phyloP scores from a whole-genome alignment of 53 echinoderm and acorn worm genomes.

The Actinopyga echinites region DNA sequence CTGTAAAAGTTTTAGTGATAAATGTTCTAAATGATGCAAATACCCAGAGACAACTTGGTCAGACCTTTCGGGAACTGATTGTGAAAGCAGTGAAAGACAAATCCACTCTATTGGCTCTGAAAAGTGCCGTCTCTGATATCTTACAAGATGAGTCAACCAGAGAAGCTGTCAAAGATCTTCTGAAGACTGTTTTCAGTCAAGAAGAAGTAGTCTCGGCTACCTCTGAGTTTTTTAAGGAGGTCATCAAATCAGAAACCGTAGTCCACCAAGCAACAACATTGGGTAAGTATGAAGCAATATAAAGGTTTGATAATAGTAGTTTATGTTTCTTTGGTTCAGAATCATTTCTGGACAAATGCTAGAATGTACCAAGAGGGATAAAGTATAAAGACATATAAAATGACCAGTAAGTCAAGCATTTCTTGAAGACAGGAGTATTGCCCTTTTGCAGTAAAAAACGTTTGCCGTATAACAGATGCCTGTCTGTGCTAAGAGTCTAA shows the following conservation, averaged over 20 bases:
- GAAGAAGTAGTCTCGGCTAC: conserved; percentile 57
- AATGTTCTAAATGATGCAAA: conserved; percentile 68
- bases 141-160: conserved; percentile 68
- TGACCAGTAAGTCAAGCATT: too few species aligned
- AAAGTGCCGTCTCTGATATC: conserved; percentile 61
- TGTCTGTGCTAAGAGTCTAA: too few species aligned
- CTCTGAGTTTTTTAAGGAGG: conserved; percentile 72
- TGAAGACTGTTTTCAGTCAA: conserved; percentile 61
- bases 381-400: too few species aligned
- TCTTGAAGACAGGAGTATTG: too few species aligned
- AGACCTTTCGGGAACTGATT: conserved; percentile 62
- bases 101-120: conserved; percentile 51
- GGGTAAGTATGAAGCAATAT: conserved; percentile 39
- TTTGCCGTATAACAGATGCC: too few species aligned
- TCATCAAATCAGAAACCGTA: conserved; percentile 68
- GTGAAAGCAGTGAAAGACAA: conserved; percentile 61
- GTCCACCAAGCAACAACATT: conserved; percentile 73
- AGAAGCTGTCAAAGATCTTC: conserved; percentile 58
- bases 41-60: conserved; percentile 62
- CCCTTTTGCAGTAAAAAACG: too few species aligned
- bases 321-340: neutral
- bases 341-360: too few species aligned
- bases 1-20: conserved; percentile 52
- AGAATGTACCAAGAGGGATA: too few species aligned
- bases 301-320: neutral